A percentile compares a stretch with the other conserved stretches of the same genome.
These are phyloP conservation scores for Bothrops jararaca DNA, from an alignment of 2,113 vertebrate genomes.

Conservation along the genomic window DNA sequence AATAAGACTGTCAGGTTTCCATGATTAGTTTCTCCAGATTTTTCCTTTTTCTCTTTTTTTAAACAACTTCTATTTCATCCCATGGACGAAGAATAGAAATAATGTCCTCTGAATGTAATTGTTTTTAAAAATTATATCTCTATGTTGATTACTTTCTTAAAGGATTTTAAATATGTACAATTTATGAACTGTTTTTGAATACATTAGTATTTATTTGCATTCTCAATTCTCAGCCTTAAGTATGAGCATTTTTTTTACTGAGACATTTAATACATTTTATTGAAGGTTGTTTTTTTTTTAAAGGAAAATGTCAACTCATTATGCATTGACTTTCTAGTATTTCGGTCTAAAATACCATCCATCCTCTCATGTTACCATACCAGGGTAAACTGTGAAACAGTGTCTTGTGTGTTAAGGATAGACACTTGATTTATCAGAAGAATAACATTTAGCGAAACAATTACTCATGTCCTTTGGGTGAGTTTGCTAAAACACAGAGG, in stretches of 20 bases:
- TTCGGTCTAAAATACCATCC: conserved; percentile 62
- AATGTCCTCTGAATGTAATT: not conserved
- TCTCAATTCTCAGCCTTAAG: conserved; percentile 9
- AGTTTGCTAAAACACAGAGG: not conserved
- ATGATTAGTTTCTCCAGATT: not conserved
- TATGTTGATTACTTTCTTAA: not conserved
- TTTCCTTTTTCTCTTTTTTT: not conserved
- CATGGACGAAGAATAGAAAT: not conserved
- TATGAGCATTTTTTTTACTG: conserved; percentile 56
- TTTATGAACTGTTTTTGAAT: not conserved
- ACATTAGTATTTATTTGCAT: not conserved
- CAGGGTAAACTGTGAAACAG: conserved; percentile 47
- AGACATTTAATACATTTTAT: conserved; percentile 32
- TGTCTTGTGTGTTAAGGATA: conserved; percentile 25
- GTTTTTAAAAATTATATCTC: not conserved
- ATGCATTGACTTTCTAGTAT: conserved; percentile 61
- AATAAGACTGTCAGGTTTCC: not conserved
- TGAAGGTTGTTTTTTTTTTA: conserved; percentile 53
- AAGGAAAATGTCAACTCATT: conserved; percentile 56
- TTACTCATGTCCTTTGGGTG: not conserved
- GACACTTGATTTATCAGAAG: conserved; percentile 9
- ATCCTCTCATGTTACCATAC: conserved; percentile 63
- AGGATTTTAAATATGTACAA: not conserved
- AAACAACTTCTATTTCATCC: not conserved
- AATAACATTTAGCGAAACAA: conserved; percentile 7